phyloP scores from a whole-genome alignment of 2,113 vertebrate genomes.

The Caracal caracal region DNA sequence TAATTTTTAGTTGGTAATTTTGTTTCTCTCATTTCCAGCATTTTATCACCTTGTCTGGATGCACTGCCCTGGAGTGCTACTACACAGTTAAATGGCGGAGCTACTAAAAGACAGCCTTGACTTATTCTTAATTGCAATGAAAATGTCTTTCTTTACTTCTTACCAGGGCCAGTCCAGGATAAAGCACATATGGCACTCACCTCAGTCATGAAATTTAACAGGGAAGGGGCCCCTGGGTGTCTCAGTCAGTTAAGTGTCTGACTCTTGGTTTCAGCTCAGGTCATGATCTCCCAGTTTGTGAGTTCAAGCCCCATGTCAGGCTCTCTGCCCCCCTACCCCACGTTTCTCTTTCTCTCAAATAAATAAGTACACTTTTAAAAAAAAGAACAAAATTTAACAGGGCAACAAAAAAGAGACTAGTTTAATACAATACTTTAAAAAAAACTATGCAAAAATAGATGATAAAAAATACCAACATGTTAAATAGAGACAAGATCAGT shows the following conservation, averaged over 20 bases:
- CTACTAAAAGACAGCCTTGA: not conserved
- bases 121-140: not conserved
- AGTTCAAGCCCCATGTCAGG: too few species aligned
- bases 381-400: not conserved
- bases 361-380: too few species aligned
- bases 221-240: too few species aligned
- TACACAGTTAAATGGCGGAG: not conserved
- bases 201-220: not conserved
- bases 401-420: not conserved
- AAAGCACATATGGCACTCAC: not conserved
- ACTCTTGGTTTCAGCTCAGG: too few species aligned
- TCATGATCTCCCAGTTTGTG: too few species aligned
- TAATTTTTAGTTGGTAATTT: not conserved
- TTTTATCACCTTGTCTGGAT: not conserved
- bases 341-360: too few species aligned
- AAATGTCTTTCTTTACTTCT: not conserved
- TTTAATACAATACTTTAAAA: not conserved
- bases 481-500: not conserved
- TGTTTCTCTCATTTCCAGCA: not conserved
- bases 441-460: not conserved
- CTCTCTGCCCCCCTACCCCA: too few species aligned
- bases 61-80: not conserved
- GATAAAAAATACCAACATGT: not conserved
- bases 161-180: not conserved
- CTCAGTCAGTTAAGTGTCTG: too few species aligned